Conservation (phyloP, 2,113 vertebrate genomes). For the Hemibagrus wyckioides region DNA sequence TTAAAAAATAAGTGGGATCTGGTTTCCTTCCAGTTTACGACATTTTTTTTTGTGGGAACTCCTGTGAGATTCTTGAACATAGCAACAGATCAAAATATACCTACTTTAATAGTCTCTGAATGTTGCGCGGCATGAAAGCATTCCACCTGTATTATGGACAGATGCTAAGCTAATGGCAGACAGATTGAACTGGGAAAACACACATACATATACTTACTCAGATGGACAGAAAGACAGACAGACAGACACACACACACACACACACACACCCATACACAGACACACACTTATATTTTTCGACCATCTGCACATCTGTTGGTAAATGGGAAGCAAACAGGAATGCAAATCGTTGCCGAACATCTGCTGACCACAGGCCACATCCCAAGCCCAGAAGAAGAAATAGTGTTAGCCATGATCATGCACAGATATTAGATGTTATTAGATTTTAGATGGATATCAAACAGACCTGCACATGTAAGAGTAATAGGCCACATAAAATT, state of each 20-base stretch:
- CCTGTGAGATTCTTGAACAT: conserved; percentile 21
- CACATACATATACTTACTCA: conserved; percentile 5
- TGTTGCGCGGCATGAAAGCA: conserved; percentile 25
- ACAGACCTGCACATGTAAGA: conserved; percentile 88
- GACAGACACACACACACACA: neutral
- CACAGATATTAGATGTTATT: conserved; percentile 74
- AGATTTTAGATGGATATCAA: conserved; percentile 91
- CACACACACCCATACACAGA: conserved; percentile 22
- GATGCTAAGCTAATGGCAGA: conserved; percentile 46
- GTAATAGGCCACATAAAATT: conserved; percentile 82
- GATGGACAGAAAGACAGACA: conserved; percentile 10
- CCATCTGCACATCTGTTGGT: conserved; percentile 83
- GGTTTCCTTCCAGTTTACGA: conserved; percentile 12
- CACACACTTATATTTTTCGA: conserved; percentile 44
- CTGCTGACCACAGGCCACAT: conserved; percentile 82
- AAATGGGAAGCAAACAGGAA: conserved; percentile 88
- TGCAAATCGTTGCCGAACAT: conserved; percentile 82
- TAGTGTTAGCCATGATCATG: conserved; percentile 87
- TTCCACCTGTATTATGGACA: conserved; percentile 55
- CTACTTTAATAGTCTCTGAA: conserved; percentile 26
- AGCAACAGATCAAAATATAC: conserved; percentile 29
- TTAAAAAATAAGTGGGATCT: conserved; percentile 6
- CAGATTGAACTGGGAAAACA: conserved; percentile 35
- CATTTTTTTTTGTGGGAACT: conserved; percentile 17
- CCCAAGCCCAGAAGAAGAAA: conserved; percentile 83